Percentiles rank a stretch among this genome's conserved stretches.
Evolutionary conservation across 2,113 vertebrate genomes (phyloP).

Genomic region (Prietella phreatophila): DNA sequence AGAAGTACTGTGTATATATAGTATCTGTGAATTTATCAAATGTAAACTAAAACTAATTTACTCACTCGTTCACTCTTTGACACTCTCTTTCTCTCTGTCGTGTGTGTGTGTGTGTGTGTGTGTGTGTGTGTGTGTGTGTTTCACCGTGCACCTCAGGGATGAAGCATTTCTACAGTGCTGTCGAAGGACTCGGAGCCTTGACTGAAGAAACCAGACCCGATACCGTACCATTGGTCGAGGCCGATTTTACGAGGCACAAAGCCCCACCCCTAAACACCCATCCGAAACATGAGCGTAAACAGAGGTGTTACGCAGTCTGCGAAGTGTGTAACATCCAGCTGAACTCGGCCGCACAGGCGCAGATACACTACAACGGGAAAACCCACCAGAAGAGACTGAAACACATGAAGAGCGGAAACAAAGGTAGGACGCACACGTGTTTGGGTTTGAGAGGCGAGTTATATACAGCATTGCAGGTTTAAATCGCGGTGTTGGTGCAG

Average conservation of each 20-base stretch:
- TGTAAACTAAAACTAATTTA: not conserved
- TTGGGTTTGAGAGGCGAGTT: not conserved
- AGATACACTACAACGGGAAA: slow-evolving; percentile 95
- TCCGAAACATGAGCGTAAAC: slow-evolving; percentile 82
- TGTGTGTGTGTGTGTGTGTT: not conserved
- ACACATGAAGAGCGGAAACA: slow-evolving; percentile 32
- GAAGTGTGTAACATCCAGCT: slow-evolving; percentile 94
- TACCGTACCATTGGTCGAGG: not conserved
- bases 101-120: not conserved
- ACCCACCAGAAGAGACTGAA: slow-evolving; percentile 92
- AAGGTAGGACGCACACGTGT: slow-evolving; percentile 44
- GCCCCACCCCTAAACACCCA: slow-evolving; percentile 59
- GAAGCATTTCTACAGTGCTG: slow-evolving; percentile 55
- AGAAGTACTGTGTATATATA: not conserved
- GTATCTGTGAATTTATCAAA: not conserved
- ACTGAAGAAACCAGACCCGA: slow-evolving; percentile 4
- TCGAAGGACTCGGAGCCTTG: slow-evolving; percentile 13
- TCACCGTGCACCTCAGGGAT: slow-evolving; percentile 37
- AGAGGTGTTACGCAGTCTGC: slow-evolving; percentile 83
- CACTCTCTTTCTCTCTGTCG: slow-evolving; percentile 26
- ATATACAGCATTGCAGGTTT: not conserved
- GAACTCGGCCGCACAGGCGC: slow-evolving; percentile 90
- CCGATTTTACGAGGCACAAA: slow-evolving; percentile 24
- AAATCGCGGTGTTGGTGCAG: not conserved
- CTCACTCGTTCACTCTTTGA: slow-evolving; percentile 21